Base-by-base conservation (phyloP, 2,888 invertebrate genomes). In the Acleris literana region DNA sequence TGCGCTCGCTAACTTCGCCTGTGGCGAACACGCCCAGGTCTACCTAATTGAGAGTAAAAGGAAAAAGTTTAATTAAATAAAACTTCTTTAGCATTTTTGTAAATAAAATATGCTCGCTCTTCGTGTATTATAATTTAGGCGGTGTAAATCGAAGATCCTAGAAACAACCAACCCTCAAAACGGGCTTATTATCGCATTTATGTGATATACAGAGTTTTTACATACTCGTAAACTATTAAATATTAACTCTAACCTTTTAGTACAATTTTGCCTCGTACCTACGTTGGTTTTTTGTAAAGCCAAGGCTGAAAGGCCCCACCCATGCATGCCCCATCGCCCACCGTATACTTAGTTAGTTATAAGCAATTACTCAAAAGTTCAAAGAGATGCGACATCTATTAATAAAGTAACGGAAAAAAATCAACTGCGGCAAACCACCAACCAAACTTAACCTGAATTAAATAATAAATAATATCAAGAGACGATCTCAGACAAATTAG, bases 21-120 rank as follows among this genome's bases (percentile, higher is more conserved):
- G 69, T 69, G 71, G 71, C 68, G 62, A 69, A 71, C 69, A 68
- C 55, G 51, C 59, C 44, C 52, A 55, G 52, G 39, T 57, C 56
- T 53, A 61, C 61, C 56, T 66, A 68, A 67, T 67, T 70, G 70
- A 66, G 63, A 60, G 60, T 65, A 61, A 72, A 68, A 69, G 64
- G 58, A 64, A 69, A 64, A 65, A 68, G 58, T 71, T 69, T 61
- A 67, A 70, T 70, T 53, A 69, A 71, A 68, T 69, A 64, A 70
- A 69, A 65, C 55, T 61, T 65, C 49, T 20, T 43, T 44, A 44
- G 64, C 49, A 43, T 54, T 22, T 43, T 17, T 7, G 54, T 46
- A n/a, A 49, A 55, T 43, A 22, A 62, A 55, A 55, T 59, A 22
- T 55, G 16, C 22, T 11, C 20, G 5, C 20, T 48, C 39, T 51